Evolutionary conservation across 2,797 vertebrate genomes (phyloP), one percentile per base, ranked within the genome.

Genomic region (Sebastes diaconus): DNA sequence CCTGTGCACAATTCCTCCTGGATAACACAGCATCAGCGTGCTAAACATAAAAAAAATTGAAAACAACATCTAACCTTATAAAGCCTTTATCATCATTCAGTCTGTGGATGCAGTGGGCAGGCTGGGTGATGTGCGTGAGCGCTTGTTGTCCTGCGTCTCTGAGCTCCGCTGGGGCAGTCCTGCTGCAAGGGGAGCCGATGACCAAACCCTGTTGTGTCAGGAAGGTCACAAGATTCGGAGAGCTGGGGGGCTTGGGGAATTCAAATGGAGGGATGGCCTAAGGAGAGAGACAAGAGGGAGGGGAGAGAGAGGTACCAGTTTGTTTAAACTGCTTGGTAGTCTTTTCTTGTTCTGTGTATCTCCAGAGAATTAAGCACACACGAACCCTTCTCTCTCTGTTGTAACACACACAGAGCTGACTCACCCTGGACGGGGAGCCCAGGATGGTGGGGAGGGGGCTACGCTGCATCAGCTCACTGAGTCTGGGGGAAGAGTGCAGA

Each of bases 401-500:
- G 16, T 4, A 20, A 6, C 30, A 20, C 39, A 30, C 22, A 22
- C n/a, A 68, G 8, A 29, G 8, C 8, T 20, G 30, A 75, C 93
- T 92, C 87, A 99, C 99, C 96, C 98, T 98, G 52, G 98, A 96
- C 1, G 99, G 99, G 67, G 99, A 99, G 81, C 98, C 99, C 84
- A 99, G 80, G 87, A 99, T 99, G 1, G 98, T 99, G 71, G 98
- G 98, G 24, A 99, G 94, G 27, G 98, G 98, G 91, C 94, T 99
- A 13, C 98, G 96, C 95, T 98, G 98, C 94, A 99, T 96, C 87
- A 99, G 97, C 84, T 99, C 98, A 0, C 97, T 98, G 70, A 99
- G 95, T 84, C 98, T 97, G 1, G 99, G 98, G 0, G 98, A 99
- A 30, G 97, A 96, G 4, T 98, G 95, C 16, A 98, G 94, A 16